A percentile compares a stretch with the other conserved stretches of the same genome.
These are phyloP conservation scores for Collichthys lucidus DNA, from an alignment of 2,113 vertebrate species.

Conservation along the genomic window DNA sequence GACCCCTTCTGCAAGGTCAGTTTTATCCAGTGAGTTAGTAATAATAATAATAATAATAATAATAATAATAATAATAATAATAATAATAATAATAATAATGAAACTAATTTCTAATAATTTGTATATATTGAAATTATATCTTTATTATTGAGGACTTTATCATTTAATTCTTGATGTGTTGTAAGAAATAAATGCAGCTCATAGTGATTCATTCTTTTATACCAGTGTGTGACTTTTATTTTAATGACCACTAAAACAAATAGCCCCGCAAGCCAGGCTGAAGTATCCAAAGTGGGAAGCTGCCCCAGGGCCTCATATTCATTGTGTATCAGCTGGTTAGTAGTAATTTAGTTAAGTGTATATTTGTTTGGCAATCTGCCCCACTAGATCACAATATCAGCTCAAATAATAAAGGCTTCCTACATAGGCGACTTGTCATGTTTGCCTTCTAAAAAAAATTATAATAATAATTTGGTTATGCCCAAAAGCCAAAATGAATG, in stretches of 20 bases:
- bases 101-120: background rate
- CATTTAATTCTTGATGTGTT: background rate
- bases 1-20: conserved; percentile 68
- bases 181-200: no score
- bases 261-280: no score
- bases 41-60: conserved; percentile 12
- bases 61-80: conserved; percentile 1
- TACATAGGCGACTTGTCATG: no score
- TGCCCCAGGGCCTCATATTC: no score
- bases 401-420: background rate
- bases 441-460: no score
- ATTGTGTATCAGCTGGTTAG: background rate
- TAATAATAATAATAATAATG: background rate
- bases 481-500: no score
- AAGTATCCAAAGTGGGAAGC: background rate
- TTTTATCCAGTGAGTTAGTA: background rate
- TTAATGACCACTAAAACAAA: background rate
- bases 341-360: background rate
- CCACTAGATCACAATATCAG: background rate
- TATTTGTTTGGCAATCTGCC: background rate
- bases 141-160: background rate
- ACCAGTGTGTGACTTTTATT: background rate
- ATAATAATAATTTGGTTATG: no score
- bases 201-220: no score
- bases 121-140: background rate